Percentiles rank a stretch among this genome's conserved stretches.
These are phyloP conservation scores for Patella pellucida DNA, from an alignment of 2,888 invertebrate genomes.

Conservation along the genomic window DNA sequence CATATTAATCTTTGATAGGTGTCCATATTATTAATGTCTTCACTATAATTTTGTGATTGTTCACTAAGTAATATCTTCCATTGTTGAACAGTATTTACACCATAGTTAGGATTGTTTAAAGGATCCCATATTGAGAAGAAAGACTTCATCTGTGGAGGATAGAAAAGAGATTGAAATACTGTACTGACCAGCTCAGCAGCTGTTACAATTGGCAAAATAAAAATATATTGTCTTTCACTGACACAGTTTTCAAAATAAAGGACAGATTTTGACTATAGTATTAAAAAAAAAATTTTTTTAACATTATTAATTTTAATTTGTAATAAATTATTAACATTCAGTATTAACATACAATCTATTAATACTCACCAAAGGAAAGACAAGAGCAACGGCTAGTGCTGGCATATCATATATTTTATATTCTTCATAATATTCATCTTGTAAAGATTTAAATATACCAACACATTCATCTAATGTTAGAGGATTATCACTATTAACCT, in stretches of 20 bases:
- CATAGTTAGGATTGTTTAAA: slow-evolving; percentile 73
- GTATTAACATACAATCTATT: too few relatives aligned
- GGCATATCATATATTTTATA: slow-evolving; percentile 88
- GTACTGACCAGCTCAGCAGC: background rate
- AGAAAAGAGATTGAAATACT: background rate
- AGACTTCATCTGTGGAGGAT: slow-evolving; percentile 77
- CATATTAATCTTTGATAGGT: slow-evolving; percentile 88
- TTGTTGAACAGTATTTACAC: slow-evolving; percentile 69
- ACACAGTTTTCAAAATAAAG: background rate
- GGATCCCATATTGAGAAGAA: slow-evolving; percentile 82
- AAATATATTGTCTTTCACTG: background rate
- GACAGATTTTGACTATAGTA: background rate
- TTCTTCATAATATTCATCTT: slow-evolving; percentile 69
- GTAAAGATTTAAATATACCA: slow-evolving; percentile 59
- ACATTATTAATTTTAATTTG: too few relatives aligned
- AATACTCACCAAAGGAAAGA: slow-evolving; percentile 79
- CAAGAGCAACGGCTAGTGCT: slow-evolving; percentile 85
- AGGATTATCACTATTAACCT: slow-evolving; percentile 68
- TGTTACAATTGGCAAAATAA: background rate
- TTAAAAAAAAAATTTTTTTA: too few relatives aligned
- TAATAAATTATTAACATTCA: too few relatives aligned
- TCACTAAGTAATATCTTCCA: slow-evolving; percentile 71
- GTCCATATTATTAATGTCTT: slow-evolving; percentile 66
- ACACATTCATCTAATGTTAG: slow-evolving; percentile 72
- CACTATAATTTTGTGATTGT: slow-evolving; percentile 46